phyloP scores from a whole-genome alignment of 53 echinoderm and acorn worm species.

The Holothuria leucospilota region DNA sequence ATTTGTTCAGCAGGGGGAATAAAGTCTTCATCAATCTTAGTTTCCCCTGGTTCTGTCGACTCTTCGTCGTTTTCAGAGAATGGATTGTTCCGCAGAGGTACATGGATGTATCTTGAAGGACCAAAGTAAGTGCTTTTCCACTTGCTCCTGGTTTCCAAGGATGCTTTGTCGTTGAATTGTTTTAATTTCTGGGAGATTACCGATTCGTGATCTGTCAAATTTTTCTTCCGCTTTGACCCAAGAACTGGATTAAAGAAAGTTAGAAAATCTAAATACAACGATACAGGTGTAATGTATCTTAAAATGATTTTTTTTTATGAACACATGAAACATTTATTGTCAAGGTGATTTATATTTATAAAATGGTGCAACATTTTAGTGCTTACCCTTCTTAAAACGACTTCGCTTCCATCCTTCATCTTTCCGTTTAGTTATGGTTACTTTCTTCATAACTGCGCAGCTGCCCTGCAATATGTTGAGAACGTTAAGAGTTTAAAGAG shows the following conservation, averaged over 20 bases:
- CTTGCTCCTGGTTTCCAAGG: not conserved
- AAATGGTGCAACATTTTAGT: too few relatives aligned
- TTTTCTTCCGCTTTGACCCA: conserved; percentile 17
- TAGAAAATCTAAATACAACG: not conserved
- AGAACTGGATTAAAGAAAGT: not conserved
- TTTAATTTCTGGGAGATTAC: conserved; percentile 9
- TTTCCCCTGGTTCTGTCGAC: not conserved
- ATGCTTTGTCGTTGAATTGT: conserved; percentile 4
- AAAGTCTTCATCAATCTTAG: not conserved
- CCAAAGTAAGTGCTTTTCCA: conserved; percentile 13
- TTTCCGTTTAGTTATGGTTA: conserved; percentile 21
- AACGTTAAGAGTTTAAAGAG: too few relatives aligned
- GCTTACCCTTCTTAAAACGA: not conserved
- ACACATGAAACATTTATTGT: too few relatives aligned
- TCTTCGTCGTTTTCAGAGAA: conserved; percentile 19
- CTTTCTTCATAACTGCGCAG: conserved; percentile 84
- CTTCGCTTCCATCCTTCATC: not conserved
- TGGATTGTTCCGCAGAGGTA: conserved; percentile 27
- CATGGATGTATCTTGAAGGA: conserved; percentile 5
- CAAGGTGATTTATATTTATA: too few relatives aligned
- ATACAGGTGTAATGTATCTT: not conserved
- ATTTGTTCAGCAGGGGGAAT: not conserved
- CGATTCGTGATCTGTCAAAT: conserved; percentile 7
- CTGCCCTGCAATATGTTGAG: conserved; percentile 67
- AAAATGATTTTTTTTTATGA: too few relatives aligned